Evolutionary conservation across 2,113 vertebrate species (phyloP).

Genomic region (Chaetops frenatus): DNA sequence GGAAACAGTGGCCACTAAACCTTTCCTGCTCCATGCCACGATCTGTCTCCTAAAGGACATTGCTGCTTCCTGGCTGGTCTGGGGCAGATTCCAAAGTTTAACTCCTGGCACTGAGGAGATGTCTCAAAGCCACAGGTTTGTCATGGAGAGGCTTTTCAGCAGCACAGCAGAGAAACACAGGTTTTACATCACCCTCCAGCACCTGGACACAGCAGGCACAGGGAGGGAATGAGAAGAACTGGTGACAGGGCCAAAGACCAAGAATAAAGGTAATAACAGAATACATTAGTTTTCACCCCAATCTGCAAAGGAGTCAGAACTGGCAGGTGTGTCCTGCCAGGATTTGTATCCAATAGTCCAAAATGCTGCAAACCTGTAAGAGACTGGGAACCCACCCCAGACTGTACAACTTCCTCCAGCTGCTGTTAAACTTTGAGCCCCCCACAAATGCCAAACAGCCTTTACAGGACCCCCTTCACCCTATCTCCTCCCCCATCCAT

Average conservation of each 20-base stretch:
- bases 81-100: not conserved
- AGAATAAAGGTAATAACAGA: rapidly evolving
- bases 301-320: too few relatives aligned
- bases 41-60: rapidly evolving
- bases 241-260: not conserved
- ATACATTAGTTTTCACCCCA: not conserved
- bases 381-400: rapidly evolving
- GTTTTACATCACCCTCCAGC: not conserved
- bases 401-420: rapidly evolving
- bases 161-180: not conserved
- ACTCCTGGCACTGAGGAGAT: not conserved
- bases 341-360: not conserved
- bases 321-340: not conserved
- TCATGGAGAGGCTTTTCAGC: not conserved
- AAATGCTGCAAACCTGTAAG: rapidly evolving
- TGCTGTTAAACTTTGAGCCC: not conserved
- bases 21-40: rapidly evolving
- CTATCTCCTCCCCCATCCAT: rapidly evolving
- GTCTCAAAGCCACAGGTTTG: not conserved
- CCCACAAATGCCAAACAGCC: rapidly evolving
- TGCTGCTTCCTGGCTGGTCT: rapidly evolving
- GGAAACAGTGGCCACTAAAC: not conserved
- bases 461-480: not conserved
- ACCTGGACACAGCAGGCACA: not conserved
- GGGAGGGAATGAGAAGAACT: rapidly evolving